A percentile compares a stretch with the other conserved stretches of the same genome.
These are phyloP conservation scores for Chloroceryle aenea DNA, from an alignment of 2,113 vertebrate genomes.

Conservation along the genomic window DNA sequence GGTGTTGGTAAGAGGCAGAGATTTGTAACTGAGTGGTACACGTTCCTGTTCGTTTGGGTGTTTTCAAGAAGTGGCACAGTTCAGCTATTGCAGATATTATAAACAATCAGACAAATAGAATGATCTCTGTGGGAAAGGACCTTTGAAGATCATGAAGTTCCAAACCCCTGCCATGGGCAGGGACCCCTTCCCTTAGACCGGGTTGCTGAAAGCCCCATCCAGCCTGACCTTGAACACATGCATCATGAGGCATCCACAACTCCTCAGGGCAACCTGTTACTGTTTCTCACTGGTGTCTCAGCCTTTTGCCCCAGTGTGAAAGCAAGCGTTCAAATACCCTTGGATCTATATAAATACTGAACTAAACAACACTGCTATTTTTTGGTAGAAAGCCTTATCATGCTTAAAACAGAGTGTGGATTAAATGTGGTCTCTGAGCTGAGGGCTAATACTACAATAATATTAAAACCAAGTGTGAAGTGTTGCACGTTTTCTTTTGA, in stretches of 20 bases:
- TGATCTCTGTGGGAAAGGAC: neutral
- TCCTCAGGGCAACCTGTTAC: neutral
- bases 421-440: neutral
- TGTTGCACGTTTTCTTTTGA: neutral
- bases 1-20: neutral
- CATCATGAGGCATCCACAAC: rapidly evolving
- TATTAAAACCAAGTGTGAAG: neutral
- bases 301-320: neutral
- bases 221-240: neutral
- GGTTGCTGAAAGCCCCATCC: rapidly evolving
- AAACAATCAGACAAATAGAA: neutral
- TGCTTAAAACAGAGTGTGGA: neutral
- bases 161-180: neutral
- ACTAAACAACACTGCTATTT: neutral
- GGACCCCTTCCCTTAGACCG: neutral
- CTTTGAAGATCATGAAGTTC: neutral
- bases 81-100: neutral
- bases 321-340: neutral
- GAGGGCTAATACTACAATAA: neutral
- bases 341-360: neutral
- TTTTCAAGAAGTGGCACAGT: neutral
- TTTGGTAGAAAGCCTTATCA: neutral
- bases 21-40: neutral
- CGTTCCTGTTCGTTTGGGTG: rapidly evolving
- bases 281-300: neutral